Base-by-base conservation (phyloP, 2,113 vertebrate genomes). In the Sylvia atricapilla region DNA sequence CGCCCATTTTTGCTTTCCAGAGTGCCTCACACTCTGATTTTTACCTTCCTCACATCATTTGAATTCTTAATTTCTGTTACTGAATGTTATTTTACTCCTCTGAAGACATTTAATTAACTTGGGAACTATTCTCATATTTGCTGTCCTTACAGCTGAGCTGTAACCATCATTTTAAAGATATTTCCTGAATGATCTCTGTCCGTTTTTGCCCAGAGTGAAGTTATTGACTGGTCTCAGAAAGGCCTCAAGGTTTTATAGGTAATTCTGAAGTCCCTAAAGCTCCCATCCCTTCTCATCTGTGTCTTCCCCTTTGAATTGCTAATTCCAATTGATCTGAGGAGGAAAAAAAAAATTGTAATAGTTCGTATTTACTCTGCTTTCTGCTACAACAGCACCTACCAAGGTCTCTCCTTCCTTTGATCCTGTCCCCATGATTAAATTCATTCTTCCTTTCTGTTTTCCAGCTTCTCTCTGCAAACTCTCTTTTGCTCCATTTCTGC, bases 381-480 rank as follows among this genome's bases (percentile, higher is more conserved):
- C 66, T 87, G 39, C 76, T 72, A 0, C 27, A 83, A n/a, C 52
- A 73, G 72, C 53, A 28, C 70, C 72, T 59, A 15, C 75, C 55
- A 41, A 73, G 59, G 70, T 74, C 87, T 92, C 86, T 25, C n/a
- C 62, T 82, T 52, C 37, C 84, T 96, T 77, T 83, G 70, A 79
- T 62, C 62, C 75, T 37, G 7, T 50, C 46, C 50, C 66, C 4
- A 0, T 50, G 50, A 77, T 87, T 83, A 91, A 96, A 87, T 52
- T 69, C 31, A 4, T 70, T 90, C 28, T 93, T 89, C 44, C 83
- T 84, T 95, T 95, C 92, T 96, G 28, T 95, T 95, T 96, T 96
- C 83, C 92, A 96, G 92, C 95, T 93, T 82, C 77, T 86, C 83
- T 84, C 85, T 49, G 64, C 88, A 92, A 93, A 41, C 64, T 92